These are phyloP conservation scores for Linepithema humile DNA, from an alignment of 1,140 invertebrate genomes.

Conservation along the genomic window DNA sequence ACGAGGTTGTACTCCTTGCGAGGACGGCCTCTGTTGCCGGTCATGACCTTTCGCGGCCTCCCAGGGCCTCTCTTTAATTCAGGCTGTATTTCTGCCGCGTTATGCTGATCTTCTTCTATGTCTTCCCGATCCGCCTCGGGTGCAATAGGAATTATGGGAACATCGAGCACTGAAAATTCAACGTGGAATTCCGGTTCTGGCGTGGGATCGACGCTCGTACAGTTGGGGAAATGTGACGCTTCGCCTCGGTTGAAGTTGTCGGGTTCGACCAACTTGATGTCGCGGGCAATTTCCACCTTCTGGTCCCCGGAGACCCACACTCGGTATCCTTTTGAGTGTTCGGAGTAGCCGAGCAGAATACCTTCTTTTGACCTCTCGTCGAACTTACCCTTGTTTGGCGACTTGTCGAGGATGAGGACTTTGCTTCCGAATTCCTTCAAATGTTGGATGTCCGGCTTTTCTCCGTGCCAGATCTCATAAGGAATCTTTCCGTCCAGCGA, in stretches of 20 bases:
- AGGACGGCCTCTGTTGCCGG: not conserved
- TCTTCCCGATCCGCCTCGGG: too few relatives aligned
- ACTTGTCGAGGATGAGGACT: not conserved
- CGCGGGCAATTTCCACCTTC: not conserved
- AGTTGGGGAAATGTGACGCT: too few relatives aligned
- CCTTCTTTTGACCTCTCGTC: not conserved
- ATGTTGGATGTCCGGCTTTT: not conserved
- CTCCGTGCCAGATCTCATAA: not conserved
- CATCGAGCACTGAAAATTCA: too few relatives aligned
- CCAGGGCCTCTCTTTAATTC: too few relatives aligned
- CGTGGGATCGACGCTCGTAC: too few relatives aligned
- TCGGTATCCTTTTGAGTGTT: not conserved
- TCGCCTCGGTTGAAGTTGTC: too few relatives aligned
- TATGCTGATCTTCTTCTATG: too few relatives aligned
- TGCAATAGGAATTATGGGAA: too few relatives aligned
- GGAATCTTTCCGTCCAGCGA: conserved; percentile 33
- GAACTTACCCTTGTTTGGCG: not conserved
- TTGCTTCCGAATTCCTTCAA: not conserved
- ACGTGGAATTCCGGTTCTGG: too few relatives aligned
- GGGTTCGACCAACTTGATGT: not conserved
- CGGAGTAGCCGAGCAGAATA: not conserved
- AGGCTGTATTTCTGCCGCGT: too few relatives aligned
- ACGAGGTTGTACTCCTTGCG: not conserved
- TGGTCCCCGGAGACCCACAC: not conserved
- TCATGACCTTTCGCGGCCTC: not conserved